phyloP scores from a whole-genome alignment of 2,797 vertebrate species.

The Oreochromis grahami region DNA sequence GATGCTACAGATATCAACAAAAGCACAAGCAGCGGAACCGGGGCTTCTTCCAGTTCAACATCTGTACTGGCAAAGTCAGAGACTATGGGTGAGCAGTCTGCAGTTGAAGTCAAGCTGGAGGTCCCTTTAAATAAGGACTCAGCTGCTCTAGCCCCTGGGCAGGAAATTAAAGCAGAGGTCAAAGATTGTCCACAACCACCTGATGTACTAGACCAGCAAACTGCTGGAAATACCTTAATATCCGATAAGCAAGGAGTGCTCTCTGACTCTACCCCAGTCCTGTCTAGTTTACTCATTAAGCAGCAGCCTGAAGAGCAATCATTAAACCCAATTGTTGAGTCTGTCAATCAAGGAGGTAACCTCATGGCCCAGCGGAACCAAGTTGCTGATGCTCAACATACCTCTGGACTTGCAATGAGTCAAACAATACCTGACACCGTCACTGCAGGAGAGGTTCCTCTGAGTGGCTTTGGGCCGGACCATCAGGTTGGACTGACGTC shows the following conservation, averaged over 20 bases:
- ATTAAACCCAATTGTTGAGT: slow-evolving; percentile 72
- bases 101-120: slow-evolving; percentile 74
- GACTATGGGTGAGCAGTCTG: slow-evolving; percentile 64
- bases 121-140: slow-evolving; percentile 58
- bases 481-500: slow-evolving; percentile 72
- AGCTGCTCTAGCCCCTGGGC: slow-evolving; percentile 49
- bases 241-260: slow-evolving; percentile 75
- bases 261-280: slow-evolving; percentile 86
- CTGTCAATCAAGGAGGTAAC: slow-evolving; percentile 75
- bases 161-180: slow-evolving; percentile 76
- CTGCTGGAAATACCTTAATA: slow-evolving; percentile 47
- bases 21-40: slow-evolving; percentile 27
- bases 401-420: slow-evolving; percentile 65
- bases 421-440: slow-evolving; percentile 62
- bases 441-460: slow-evolving; percentile 70
- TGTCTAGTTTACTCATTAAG: slow-evolving; percentile 88
- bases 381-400: slow-evolving; percentile 66
- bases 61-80: slow-evolving; percentile 72
- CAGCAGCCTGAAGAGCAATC: slow-evolving; percentile 82
- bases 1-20: slow-evolving; percentile 75
- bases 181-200: slow-evolving; percentile 70
- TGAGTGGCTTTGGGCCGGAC: slow-evolving; percentile 75
- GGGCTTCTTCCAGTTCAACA: slow-evolving; percentile 66
- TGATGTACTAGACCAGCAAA: slow-evolving; percentile 67
- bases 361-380: slow-evolving; percentile 76